phyloP scores from a whole-genome alignment of 2,113 vertebrate genomes.

The Regulus satrapa region DNA sequence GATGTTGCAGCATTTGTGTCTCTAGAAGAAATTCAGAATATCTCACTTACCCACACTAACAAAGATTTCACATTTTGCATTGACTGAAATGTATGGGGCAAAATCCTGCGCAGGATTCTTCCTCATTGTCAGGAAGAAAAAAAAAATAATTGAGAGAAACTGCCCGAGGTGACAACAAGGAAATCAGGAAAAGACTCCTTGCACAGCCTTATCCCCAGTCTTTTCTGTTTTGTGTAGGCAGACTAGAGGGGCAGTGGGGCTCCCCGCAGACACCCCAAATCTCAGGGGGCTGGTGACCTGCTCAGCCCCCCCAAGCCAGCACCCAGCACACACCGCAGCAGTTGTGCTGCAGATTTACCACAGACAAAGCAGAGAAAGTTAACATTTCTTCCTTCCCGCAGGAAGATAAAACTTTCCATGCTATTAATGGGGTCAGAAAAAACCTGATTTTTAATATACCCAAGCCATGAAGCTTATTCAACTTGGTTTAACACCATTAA shows the following conservation, averaged over 20 bases:
- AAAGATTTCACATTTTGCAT: not conserved
- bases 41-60: not conserved
- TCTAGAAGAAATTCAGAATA: not conserved
- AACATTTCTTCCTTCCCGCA: not conserved
- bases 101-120: too few relatives aligned
- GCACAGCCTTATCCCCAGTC: not conserved
- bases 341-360: not conserved
- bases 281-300: not conserved
- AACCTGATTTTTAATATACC: slow-evolving; percentile 62
- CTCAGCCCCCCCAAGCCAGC: not conserved
- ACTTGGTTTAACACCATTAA: slow-evolving; percentile 86
- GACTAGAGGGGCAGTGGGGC: not conserved
- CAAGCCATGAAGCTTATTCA: slow-evolving; percentile 69
- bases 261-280: accelerated
- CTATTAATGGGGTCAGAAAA: slow-evolving; percentile 49
- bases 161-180: not conserved
- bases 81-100: not conserved
- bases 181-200: not conserved
- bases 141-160: not conserved
- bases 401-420: slow-evolving; percentile 40
- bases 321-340: not conserved
- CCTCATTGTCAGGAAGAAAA: not conserved
- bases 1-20: not conserved
- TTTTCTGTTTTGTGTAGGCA: not conserved
- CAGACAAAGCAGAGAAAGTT: not conserved